phyloP scores from a whole-genome alignment of 2,888 invertebrate species.

The Cacoxenus indagator region DNA sequence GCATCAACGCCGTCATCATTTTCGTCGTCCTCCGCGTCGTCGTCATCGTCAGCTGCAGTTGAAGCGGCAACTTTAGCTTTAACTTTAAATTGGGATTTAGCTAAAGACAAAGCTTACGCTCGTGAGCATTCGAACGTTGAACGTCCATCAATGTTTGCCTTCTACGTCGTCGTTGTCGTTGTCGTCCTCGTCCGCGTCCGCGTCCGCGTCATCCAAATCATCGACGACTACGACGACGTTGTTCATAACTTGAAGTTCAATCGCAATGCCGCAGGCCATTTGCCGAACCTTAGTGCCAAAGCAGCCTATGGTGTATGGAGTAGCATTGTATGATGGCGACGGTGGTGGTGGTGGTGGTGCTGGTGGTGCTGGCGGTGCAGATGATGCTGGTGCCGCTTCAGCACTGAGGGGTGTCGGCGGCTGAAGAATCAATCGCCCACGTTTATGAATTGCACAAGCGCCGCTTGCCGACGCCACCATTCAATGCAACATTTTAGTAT shows the following conservation, averaged over 20 bases:
- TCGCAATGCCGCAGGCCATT: slow-evolving; percentile 70
- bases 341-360: background rate
- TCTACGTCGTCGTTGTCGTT: slow-evolving; percentile 35
- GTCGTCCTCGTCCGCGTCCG: slow-evolving; percentile 32
- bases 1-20: slow-evolving; percentile 28
- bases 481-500: slow-evolving; percentile 62
- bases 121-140: slow-evolving; percentile 52
- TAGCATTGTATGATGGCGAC: too few relatives aligned
- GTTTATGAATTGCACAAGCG: slow-evolving; percentile 63
- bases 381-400: background rate
- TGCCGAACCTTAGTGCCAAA: slow-evolving; percentile 68
- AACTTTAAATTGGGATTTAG: background rate
- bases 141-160: slow-evolving; percentile 68
- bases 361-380: background rate
- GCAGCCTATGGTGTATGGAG: too few relatives aligned
- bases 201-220: slow-evolving; percentile 38
- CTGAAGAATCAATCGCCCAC: slow-evolving; percentile 67
- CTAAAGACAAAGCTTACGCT: slow-evolving; percentile 40
- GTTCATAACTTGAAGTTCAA: slow-evolving; percentile 70
- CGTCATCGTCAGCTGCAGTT: slow-evolving; percentile 17
- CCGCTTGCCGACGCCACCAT: slow-evolving; percentile 28
- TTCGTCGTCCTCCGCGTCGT: slow-evolving; percentile 35
- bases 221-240: slow-evolving; percentile 36
- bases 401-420: background rate
- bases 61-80: background rate